phyloP scores from a whole-genome alignment of 2,888 invertebrate genomes.

The Athalia cordata region DNA sequence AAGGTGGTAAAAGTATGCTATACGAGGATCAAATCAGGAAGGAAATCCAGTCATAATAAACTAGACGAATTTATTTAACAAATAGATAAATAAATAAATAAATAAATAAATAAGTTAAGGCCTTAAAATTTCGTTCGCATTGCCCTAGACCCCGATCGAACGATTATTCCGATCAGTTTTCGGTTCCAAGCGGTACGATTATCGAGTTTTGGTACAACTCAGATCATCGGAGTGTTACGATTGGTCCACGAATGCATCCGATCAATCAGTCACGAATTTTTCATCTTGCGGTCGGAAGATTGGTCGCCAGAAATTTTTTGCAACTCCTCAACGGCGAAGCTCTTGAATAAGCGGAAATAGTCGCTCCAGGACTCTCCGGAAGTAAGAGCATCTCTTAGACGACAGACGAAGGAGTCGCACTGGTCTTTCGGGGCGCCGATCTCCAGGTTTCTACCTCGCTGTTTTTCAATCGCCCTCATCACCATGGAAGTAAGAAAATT shows the following conservation, averaged over 20 bases:
- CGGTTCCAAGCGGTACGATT: too few species aligned
- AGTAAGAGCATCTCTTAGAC: slow-evolving; percentile 70
- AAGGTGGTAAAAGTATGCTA: slow-evolving; percentile 3
- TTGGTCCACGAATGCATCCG: background rate
- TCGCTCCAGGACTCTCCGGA: slow-evolving; percentile 60
- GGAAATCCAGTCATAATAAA: background rate
- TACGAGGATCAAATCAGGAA: too few species aligned
- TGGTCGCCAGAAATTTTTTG: slow-evolving; percentile 20
- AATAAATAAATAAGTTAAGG: slow-evolving; percentile 30
- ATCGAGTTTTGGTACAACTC: background rate
- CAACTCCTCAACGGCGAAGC: slow-evolving; percentile 59
- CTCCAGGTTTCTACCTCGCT: slow-evolving; percentile 51
- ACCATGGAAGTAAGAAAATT: slow-evolving; percentile 59
- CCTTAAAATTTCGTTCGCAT: slow-evolving; percentile 14
- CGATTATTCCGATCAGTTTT: too few species aligned
- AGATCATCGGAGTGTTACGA: background rate
- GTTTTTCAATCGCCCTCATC: slow-evolving; percentile 60
- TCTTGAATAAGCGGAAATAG: slow-evolving; percentile 60
- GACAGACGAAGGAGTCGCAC: slow-evolving; percentile 75
- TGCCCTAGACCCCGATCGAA: background rate
- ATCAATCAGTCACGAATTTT: slow-evolving; percentile 33
- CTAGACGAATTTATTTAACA: slow-evolving; percentile 1
- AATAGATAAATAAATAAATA: slow-evolving; percentile 21
- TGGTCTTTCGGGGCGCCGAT: slow-evolving; percentile 69
- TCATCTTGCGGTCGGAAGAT: slow-evolving; percentile 2